Evolutionary conservation across 2,888 invertebrate genomes (phyloP).

Genomic region (Microctonus hyperodae): DNA sequence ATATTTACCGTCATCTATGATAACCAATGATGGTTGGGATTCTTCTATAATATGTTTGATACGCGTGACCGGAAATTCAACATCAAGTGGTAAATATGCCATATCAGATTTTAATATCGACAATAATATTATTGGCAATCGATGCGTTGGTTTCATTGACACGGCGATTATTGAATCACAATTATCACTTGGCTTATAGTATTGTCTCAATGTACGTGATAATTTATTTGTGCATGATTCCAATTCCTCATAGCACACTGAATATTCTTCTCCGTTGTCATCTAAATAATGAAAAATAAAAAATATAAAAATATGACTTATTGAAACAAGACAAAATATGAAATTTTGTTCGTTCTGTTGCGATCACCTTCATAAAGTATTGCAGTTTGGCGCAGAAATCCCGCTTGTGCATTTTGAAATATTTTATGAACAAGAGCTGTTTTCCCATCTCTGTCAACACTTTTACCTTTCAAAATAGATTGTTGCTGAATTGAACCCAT

Average conservation of each 20-base stretch:
- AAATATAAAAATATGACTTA: neutral
- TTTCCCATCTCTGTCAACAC: constrained; percentile 37
- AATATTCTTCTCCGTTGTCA: constrained; percentile 45
- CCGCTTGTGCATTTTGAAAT: constrained; percentile 67
- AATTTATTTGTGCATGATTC: constrained; percentile 68
- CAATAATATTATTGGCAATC: constrained; percentile 72
- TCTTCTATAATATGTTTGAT: constrained; percentile 80
- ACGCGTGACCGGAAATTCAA: constrained; percentile 73
- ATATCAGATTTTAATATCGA: constrained; percentile 84
- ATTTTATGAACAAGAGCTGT: constrained; percentile 67
- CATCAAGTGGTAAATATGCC: constrained; percentile 85
- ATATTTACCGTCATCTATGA: constrained; percentile 73
- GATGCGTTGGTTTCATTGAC: constrained; percentile 79
- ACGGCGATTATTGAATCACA: constrained; percentile 79
- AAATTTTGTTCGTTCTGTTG: constrained; percentile 3
- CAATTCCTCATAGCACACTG: constrained; percentile 67
- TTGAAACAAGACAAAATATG: constrained; percentile 24
- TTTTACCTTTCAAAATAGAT: constrained; percentile 70
- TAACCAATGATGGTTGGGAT: constrained; percentile 73
- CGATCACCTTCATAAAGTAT: constrained; percentile 69
- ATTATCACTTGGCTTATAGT: constrained; percentile 63
- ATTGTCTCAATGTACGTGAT: constrained; percentile 66
- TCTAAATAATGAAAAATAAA: constrained; percentile 42
- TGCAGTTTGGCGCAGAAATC: constrained; percentile 67
- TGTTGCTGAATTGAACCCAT: constrained; percentile 82